phyloP scores from a whole-genome alignment of 2,113 vertebrate genomes.

The Oncorhynchus keta region DNA sequence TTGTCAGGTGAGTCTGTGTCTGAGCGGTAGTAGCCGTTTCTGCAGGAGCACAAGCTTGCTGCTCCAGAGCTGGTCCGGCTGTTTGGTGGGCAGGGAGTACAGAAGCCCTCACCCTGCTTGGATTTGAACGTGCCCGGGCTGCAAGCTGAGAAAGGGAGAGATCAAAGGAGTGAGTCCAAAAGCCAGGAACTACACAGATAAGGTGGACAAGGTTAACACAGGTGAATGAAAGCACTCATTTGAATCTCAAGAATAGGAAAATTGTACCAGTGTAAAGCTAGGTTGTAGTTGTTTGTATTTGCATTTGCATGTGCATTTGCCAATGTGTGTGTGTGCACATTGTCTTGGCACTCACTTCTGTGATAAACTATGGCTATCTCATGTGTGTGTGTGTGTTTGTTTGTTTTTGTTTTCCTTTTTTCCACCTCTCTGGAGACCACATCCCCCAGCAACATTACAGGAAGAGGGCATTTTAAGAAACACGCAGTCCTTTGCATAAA shows the following conservation, averaged over 20 bases:
- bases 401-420: not conserved
- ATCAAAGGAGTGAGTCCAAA: not conserved
- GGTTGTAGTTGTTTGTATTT: too few species aligned
- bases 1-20: conserved; percentile 86
- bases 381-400: not conserved
- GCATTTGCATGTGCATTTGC: too few species aligned
- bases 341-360: not conserved
- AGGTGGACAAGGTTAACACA: not conserved
- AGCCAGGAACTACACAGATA: not conserved
- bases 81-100: conserved; percentile 87
- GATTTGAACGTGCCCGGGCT: conserved; percentile 90
- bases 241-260: too few species aligned
- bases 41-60: conserved; percentile 86
- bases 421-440: not conserved
- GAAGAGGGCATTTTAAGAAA: not conserved
- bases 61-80: conserved; percentile 86
- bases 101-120: conserved; percentile 88
- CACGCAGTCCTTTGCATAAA: conserved; percentile 33
- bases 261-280: too few species aligned
- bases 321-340: not conserved
- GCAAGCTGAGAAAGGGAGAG: conserved; percentile 75
- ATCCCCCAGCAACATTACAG: not conserved
- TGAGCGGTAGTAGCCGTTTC: conserved; percentile 87
- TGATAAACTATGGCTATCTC: not conserved
- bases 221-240: too few species aligned